These are phyloP conservation scores for Silurus meridionalis DNA, from an alignment of 2,113 vertebrate species.

Conservation along the genomic window DNA sequence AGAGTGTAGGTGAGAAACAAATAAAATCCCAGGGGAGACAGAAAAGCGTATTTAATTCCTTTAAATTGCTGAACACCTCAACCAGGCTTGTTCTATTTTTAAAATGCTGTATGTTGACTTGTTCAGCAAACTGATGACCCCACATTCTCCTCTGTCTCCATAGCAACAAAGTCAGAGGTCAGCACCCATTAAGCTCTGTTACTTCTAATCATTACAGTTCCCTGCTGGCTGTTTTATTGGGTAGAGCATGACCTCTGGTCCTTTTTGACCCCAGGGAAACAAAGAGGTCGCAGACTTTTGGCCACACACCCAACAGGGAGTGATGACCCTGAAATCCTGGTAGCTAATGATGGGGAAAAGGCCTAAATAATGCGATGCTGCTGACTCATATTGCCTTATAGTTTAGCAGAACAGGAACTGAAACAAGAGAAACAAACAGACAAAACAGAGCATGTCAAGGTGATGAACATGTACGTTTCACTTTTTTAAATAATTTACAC, in stretches of 20 bases:
- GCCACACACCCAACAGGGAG: constrained; percentile 57
- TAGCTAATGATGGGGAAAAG: constrained; percentile 51
- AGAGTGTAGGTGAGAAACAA: background rate
- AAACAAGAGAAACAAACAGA: background rate
- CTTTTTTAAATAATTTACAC: background rate
- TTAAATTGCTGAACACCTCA: constrained; percentile 55
- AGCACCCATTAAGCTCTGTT: constrained; percentile 67
- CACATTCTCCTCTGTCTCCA: constrained; percentile 68
- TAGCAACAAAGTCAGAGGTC: constrained; percentile 68
- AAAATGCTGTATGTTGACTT: constrained; percentile 60
- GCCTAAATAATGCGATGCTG: constrained; percentile 18
- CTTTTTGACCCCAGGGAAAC: constrained; percentile 57
- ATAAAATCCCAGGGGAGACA: constrained; percentile 57
- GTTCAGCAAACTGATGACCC: constrained; percentile 63
- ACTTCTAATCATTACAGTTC: constrained; percentile 69
- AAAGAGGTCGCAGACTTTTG: constrained; percentile 56
- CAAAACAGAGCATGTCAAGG: background rate
- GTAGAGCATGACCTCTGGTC: constrained; percentile 43
- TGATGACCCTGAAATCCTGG: constrained; percentile 59
- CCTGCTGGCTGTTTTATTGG: constrained; percentile 60
- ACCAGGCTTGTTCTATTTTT: constrained; percentile 5
- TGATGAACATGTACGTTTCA: background rate
- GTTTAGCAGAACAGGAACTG: background rate
- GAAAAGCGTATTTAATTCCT: background rate
- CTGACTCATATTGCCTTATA: background rate